phyloP scores from a whole-genome alignment of 2,113 vertebrate genomes.

The Glaucidium brasilianum region DNA sequence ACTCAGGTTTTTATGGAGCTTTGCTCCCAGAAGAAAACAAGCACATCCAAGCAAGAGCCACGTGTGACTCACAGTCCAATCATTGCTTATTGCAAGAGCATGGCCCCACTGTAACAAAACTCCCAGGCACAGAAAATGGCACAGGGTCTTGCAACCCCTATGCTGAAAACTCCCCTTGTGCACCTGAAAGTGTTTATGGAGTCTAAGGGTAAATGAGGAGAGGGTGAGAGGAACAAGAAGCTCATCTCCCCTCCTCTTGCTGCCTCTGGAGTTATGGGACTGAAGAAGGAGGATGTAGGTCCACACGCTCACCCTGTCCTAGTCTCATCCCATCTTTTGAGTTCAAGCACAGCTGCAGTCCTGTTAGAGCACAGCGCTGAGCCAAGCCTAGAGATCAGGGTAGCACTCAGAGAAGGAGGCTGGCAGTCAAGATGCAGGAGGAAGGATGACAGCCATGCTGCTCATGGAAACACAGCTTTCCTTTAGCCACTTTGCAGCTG shows the following conservation, averaged over 20 bases:
- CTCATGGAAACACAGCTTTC: neutral
- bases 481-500: neutral
- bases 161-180: neutral
- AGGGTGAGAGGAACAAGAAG: neutral
- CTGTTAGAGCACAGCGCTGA: neutral
- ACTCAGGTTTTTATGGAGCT: neutral
- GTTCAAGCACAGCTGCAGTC: neutral
- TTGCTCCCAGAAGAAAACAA: neutral
- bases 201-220: neutral
- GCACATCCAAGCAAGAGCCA: neutral
- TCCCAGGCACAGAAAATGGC: neutral
- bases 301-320: neutral
- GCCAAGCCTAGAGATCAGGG: neutral
- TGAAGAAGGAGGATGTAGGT: neutral
- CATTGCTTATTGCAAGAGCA: neutral
- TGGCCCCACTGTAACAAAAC: neutral
- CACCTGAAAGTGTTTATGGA: neutral
- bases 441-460: neutral
- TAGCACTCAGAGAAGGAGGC: neutral
- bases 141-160: accelerated
- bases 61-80: neutral
- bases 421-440: neutral
- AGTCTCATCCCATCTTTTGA: neutral
- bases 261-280: neutral
- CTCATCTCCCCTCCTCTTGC: accelerated